Conservation (phyloP, 2,888 invertebrate species). For the Sesia apiformis region DNA sequence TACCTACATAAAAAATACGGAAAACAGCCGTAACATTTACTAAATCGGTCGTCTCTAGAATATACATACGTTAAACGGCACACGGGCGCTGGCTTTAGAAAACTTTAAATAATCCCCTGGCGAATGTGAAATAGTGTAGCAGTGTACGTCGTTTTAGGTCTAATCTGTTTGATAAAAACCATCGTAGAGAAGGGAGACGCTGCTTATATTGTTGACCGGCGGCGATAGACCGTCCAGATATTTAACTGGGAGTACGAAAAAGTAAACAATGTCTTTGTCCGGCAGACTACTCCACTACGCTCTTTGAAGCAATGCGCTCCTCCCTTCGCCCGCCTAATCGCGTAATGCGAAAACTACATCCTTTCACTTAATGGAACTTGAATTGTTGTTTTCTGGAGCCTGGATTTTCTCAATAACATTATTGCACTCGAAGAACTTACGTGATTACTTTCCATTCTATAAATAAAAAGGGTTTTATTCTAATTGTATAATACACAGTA, state of each 20-base stretch:
- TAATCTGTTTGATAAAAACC: constrained; percentile 50
- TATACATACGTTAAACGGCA: constrained; percentile 23
- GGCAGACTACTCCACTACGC: constrained; percentile 14
- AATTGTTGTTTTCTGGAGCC: background rate
- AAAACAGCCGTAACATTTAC: too few species aligned
- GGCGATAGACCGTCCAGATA: constrained; percentile 42
- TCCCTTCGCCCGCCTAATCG: constrained; percentile 29
- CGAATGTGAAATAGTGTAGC: constrained; percentile 41
- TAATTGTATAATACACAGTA: too few species aligned
- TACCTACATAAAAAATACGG: too few species aligned
- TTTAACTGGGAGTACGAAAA: constrained; percentile 42
- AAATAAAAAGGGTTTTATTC: too few species aligned
- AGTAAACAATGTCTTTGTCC: constrained; percentile 45
- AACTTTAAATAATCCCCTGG: constrained; percentile 47
- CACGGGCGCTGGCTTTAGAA: constrained; percentile 20
- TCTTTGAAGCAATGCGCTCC: constrained; percentile 20
- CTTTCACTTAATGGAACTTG: constrained; percentile 11
- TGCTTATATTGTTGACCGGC: constrained; percentile 45
- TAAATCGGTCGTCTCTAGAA: constrained; percentile 18
- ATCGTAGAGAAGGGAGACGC: constrained; percentile 15
- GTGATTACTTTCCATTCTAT: background rate
- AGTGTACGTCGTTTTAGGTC: constrained; percentile 29
- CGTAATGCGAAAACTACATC: constrained; percentile 35
- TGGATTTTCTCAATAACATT: background rate
- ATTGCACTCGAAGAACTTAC: background rate